Evolutionary conservation across 2,113 vertebrate genomes (phyloP).

Genomic region (Asarcornis scutulata): DNA sequence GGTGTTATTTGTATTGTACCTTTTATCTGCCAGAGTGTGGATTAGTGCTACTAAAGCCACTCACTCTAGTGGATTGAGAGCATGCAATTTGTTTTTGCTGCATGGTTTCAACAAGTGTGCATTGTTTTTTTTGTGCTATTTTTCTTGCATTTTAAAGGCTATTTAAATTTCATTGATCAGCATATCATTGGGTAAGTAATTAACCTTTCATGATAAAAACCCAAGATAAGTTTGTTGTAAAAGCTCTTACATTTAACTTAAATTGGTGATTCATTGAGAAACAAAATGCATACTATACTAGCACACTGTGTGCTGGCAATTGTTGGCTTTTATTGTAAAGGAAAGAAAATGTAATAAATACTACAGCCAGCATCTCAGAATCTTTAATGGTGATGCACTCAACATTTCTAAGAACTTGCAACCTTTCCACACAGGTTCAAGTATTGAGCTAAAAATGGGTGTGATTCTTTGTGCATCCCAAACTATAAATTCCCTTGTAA

Average conservation of each 20-base stretch:
- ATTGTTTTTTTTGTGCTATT: constrained; percentile 60
- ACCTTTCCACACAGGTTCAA: constrained; percentile 33
- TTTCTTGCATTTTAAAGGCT: constrained; percentile 67
- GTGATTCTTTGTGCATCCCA: constrained; percentile 9
- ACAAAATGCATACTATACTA: constrained; percentile 1
- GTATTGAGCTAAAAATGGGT: constrained; percentile 18
- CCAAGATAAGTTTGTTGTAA: constrained; percentile 29
- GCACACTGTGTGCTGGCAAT: constrained; percentile 11
- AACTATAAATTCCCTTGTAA: constrained; percentile 63
- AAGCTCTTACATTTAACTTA: neutral
- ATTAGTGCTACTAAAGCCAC: constrained; percentile 70
- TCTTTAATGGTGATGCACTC: constrained; percentile 31
- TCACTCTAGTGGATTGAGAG: constrained; percentile 74
- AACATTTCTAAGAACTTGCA: constrained; percentile 19
- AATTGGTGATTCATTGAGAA: constrained; percentile 38
- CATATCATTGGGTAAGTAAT: constrained; percentile 61
- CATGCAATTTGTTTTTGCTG: constrained; percentile 77
- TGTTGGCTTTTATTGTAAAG: neutral
- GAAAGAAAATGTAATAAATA: constrained; percentile 5
- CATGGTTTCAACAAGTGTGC: constrained; percentile 74
- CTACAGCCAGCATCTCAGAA: neutral
- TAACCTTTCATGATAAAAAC: constrained; percentile 38
- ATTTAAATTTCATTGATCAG: constrained; percentile 64
- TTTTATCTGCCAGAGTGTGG: constrained; percentile 75
- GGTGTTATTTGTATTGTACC: constrained; percentile 74